Base-by-base conservation (phyloP, 1,140 invertebrate species). In the Atta colombica region DNA sequence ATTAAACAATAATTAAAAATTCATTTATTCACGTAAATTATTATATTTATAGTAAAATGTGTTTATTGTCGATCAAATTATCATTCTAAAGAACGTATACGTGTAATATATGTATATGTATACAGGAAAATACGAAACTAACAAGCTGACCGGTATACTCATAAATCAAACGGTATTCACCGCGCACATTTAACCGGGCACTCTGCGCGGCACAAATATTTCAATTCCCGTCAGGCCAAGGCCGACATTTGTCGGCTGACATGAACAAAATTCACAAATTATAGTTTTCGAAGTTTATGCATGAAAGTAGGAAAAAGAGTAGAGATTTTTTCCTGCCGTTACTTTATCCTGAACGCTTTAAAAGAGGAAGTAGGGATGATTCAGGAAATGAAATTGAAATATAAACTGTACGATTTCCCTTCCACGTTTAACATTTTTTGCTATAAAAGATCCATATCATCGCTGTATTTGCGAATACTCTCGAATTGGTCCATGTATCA, bases 221-320 rank as follows among this genome's bases (percentile, higher is more conserved):
- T 89, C 82, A 63, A 68, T 86, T 35, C 58, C 75, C 31, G 51
- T 31, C 68, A 78, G 74, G 61, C 51, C 82, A 78, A 85, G 84
- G 61, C 72, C 51, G 77, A 81, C 53, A 65, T 78, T 85, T 60
- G 68, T 90, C 58, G 58, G 18, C 53, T 68, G 71, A 88, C 87
- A 75, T n/a, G 71, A 51, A 45, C 80, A 63, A 88, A 86, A 66
- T 80, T 88, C 58, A 71, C 82, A 61, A 86, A 90, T 90, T 90
- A 90, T 51, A 86, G 53, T 74, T 68, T 85, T 53, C 66, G 45
- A 53, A 45, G 71, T 14, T n/a, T 53, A 65, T 58, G 65, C 28
- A n/a, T 35, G 77, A 16, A 25, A 39, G 28, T 8, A 8, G 61
- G 28, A 3, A 14, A 81, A 14, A 81, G 77, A 6, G 45, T 51